Percentiles rank a stretch among this genome's conserved stretches.
Conservation (phyloP, 2,113 vertebrate genomes). For the Rhinolophus ferrumequinum region DNA sequence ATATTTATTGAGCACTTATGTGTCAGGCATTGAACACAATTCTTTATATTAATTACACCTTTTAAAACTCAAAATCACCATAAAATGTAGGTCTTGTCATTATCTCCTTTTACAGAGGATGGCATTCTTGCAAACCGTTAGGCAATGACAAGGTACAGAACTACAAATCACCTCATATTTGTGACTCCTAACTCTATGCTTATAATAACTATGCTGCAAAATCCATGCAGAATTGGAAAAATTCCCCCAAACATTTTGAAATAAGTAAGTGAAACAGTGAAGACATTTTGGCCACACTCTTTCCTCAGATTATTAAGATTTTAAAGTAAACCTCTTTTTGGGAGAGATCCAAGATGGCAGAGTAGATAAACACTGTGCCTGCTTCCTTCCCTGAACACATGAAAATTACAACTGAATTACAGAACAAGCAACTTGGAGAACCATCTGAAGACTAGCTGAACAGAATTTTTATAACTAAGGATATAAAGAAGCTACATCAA, state of each 20-base stretch:
- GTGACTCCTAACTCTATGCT: neutral
- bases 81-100: conserved; percentile 47
- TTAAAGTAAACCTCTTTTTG: neutral
- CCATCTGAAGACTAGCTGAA: too few species aligned
- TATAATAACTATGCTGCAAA: neutral
- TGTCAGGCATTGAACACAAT: conserved; percentile 24
- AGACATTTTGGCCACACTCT: conserved; percentile 29
- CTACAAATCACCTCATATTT: neutral
- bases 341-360: too few species aligned
- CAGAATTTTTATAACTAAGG: too few species aligned
- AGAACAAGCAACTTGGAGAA: too few species aligned
- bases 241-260: conserved; percentile 33
- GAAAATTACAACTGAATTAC: too few species aligned
- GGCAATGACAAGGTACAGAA: neutral
- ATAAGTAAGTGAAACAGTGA: conserved; percentile 44
- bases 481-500: too few species aligned
- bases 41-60: neutral
- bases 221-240: neutral
- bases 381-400: too few species aligned
- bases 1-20: conserved; percentile 37
- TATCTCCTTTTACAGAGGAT: conserved; percentile 16
- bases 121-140: neutral
- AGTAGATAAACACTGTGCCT: too few species aligned
- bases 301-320: neutral
- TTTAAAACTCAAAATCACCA: conserved; percentile 18